Percentiles rank a stretch among this genome's conserved stretches.
These are phyloP conservation scores for Gryllus bimaculatus DNA, from an alignment of 1,140 invertebrate species.

Conservation along the genomic window DNA sequence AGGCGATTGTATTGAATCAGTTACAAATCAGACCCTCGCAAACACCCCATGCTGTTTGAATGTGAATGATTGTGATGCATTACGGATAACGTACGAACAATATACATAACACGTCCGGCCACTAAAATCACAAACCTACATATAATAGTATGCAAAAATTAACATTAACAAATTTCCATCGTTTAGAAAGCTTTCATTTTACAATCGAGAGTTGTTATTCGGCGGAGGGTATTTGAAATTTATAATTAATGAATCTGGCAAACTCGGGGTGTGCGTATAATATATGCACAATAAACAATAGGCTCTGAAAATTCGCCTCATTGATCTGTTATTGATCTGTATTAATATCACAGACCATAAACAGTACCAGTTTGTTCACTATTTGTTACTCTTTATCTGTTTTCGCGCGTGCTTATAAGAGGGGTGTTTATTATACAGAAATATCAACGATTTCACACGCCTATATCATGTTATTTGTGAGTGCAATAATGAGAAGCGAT, in stretches of 20 bases:
- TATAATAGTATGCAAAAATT: not conserved
- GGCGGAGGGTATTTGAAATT: not conserved
- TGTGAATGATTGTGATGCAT: not conserved
- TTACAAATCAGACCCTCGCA: not conserved
- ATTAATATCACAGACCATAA: not conserved
- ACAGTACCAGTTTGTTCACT: not conserved
- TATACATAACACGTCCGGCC: not conserved
- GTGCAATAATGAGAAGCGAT: too few species aligned
- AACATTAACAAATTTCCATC: not conserved
- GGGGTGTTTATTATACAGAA: not conserved
- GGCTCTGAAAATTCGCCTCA: not conserved
- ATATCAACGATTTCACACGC: not conserved
- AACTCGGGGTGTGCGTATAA: not conserved
- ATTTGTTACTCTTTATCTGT: not conserved
- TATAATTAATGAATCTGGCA: not conserved
- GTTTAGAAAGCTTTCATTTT: not conserved
- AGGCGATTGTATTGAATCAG: not conserved
- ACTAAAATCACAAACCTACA: not conserved
- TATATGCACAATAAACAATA: conserved; percentile 1
- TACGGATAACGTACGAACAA: not conserved
- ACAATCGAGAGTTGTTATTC: not conserved
- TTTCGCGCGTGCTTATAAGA: not conserved
- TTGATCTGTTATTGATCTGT: not conserved
- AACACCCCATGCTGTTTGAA: not conserved
- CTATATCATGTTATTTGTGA: too few species aligned